Base-by-base conservation (phyloP, 2,888 invertebrate genomes). In the Piscicola geometra region DNA sequence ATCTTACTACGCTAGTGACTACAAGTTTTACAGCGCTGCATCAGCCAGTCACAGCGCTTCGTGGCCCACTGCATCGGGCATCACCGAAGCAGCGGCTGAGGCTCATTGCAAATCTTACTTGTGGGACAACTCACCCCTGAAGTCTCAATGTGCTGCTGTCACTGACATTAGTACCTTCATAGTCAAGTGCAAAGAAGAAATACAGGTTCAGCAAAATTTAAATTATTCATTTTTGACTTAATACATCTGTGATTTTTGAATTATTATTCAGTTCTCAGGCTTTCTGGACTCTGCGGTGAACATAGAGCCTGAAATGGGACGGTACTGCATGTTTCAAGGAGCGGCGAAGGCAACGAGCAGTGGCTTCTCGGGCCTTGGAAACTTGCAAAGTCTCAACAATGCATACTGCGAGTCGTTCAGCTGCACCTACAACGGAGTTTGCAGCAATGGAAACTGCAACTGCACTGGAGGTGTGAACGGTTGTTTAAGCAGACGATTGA, bases 371-470 rank as follows among this genome's bases (percentile, higher is more conserved):
- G 73, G 73, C 3, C 28, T 73, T 21, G 60, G 35, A 9, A 73
- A 56, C 56, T 33, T 73, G 1, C 32, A 1, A 21, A 35, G 33
- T 28, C 21, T 73, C 2, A 73, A 36, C 36, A 33, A 30, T 2
- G 33, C 30, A 1, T 73, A 73, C 41, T 73, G 73, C 41, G 73
- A 73, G 9, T 73, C 73, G 5, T 73, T 73, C 36, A 64, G 56
- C 21, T 73, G 73, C 36, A 60, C 30, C 64, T 64, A 50, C 25
- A 30, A 73, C 36, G 73, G 73, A n/a, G 33, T 28, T 21, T 73
- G 73, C 64, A 0, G 21, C 12, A 73, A 64, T 1, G 36, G 64
- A 73, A 32, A 15, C 9, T 73, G 73, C 25, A 1, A 3, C 12
- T 73, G 73, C 32, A 1, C 0, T 3, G 35, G 56, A 64, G 71